Conservation (phyloP, 2,113 vertebrate species). For the Embiotoca jacksoni region DNA sequence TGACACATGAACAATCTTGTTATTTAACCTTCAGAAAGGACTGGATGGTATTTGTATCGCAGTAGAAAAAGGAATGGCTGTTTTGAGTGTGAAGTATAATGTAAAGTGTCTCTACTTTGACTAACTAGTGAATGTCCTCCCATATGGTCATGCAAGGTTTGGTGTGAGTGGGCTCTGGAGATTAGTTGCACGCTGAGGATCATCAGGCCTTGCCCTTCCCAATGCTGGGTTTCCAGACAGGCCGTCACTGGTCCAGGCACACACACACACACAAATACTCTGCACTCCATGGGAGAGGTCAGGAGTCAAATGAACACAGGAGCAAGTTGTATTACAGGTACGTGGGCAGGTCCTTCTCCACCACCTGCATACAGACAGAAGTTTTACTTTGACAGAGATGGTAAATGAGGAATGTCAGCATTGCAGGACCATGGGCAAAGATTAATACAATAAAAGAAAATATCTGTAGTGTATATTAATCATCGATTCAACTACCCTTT, state of each 20-base stretch:
- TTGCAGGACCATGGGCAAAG: not conserved
- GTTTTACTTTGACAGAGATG: no score
- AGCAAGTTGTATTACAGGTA: constrained; percentile 83
- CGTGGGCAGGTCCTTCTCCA: constrained; percentile 91
- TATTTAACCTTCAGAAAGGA: constrained; percentile 14
- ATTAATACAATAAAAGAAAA: no score
- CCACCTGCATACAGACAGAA: constrained; percentile 80
- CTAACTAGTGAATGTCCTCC: constrained; percentile 34
- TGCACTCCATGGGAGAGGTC: constrained; percentile 45
- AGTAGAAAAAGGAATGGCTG: constrained; percentile 35
- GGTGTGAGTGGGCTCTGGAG: constrained; percentile 70
- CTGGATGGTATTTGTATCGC: not conserved
- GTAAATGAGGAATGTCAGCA: not conserved
- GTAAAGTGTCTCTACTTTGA: not conserved
- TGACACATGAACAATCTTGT: constrained; percentile 17
- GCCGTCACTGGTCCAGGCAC: constrained; percentile 88
- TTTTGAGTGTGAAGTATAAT: not conserved
- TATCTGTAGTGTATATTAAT: not conserved
- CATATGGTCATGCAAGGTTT: constrained; percentile 28
- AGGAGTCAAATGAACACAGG: not conserved
- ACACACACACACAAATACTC: constrained; percentile 52
- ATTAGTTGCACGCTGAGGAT: constrained; percentile 84
- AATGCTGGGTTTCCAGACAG: constrained; percentile 87
- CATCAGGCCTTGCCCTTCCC: constrained; percentile 88
- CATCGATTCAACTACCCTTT: not conserved